Evolutionary conservation across 2,888 invertebrate genomes (phyloP), one percentile per base, ranked within the genome.

Genomic region (Hydroisotoma schaefferi): DNA sequence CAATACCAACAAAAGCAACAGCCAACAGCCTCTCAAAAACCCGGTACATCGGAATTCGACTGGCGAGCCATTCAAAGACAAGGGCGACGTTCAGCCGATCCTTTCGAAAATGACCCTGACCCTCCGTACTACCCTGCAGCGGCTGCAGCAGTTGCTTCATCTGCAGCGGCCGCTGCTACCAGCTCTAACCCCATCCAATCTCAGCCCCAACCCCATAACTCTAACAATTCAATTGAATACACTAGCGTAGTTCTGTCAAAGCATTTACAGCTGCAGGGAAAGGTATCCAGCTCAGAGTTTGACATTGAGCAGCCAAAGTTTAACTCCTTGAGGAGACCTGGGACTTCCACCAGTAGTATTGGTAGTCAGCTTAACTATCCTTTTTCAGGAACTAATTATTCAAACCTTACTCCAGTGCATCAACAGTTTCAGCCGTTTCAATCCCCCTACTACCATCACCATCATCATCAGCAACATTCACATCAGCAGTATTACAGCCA

Each of bases 271-370:
- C n/a, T n/a, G n/a, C n/a, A n/a, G n/a, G 60, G 62, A 20, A 69
- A 69, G 61, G 58, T 69, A 2, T 66, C 68, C 6, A 65, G 67
- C 49, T 59, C 63, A 2, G 70, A 70, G 48, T 70, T 70, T 48
- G 65, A 70, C 48, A 59, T 70, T 20, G 70, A 70, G 43, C 68
- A 65, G n/a, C 70, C 70, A n/a, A 67, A 67, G 55, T 70, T 70
- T 48, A 67, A 70, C 60, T 67, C 67, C n/a, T 55, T 70, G 3
- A 27, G 70, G 52, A 47, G 67, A 58, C 68, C 70, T n/a, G 57
- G 61, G 29, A 49, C 53, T 8, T 20, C 47, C 1, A 57, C 53
- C 26, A 59, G 61, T 15, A 63, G 58, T 20, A 54, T 57, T 1
- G 57, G 59, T 37, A 62, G 65, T 44, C 59, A 59, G 12, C 48